Evolutionary conservation across 2,888 invertebrate genomes (phyloP).

Genomic region (Ormia ochracea): DNA sequence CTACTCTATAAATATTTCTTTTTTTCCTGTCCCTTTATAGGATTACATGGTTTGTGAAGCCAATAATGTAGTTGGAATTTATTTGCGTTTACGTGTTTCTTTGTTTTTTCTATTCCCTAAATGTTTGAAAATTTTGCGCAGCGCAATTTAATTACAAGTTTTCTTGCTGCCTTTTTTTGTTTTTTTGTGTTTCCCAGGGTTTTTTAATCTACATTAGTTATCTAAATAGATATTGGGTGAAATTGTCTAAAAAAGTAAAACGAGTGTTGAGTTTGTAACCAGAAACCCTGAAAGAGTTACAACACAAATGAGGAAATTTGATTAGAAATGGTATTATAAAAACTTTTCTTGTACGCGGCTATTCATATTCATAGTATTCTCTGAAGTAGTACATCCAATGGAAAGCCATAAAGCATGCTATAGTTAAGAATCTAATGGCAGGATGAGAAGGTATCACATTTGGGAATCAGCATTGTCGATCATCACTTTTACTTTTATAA

Average conservation of each 20-base stretch:
- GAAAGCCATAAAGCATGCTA: too few relatives aligned
- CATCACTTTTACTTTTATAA: too few relatives aligned
- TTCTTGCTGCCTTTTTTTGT: neutral
- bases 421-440: too few relatives aligned
- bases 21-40: neutral
- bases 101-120: conserved; percentile 12
- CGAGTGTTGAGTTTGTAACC: neutral
- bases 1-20: too few relatives aligned
- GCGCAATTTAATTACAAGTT: conserved; percentile 58
- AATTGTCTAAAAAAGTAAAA: conserved; percentile 12
- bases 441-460: too few relatives aligned
- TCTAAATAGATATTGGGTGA: conserved; percentile 41
- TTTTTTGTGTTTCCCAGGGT: neutral
- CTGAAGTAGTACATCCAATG: too few relatives aligned
- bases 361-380: too few relatives aligned
- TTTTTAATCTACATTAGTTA: conserved; percentile 6
- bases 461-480: too few relatives aligned
- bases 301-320: neutral
- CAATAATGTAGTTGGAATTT: conserved; percentile 35
- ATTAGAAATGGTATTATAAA: neutral
- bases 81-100: neutral
- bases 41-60: conserved; percentile 57
- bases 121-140: conserved; percentile 24
- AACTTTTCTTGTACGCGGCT: too few relatives aligned
- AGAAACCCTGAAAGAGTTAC: neutral